Conservation (phyloP, 2,113 vertebrate genomes). For the Ranitomeya imitator region DNA sequence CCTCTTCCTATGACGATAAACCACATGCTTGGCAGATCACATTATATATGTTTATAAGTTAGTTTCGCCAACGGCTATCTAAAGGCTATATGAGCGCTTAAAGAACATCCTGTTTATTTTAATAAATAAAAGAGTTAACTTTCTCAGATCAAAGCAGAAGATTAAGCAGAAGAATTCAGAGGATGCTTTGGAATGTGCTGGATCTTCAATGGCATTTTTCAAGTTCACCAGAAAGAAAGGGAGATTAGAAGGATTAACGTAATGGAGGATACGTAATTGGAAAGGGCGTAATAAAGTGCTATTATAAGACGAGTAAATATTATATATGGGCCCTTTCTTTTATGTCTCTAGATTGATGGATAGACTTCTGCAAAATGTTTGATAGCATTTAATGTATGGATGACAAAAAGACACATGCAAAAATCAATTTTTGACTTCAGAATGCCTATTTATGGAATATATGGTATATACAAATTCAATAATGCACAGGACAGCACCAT, state of each 20-base stretch:
- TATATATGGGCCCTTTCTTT: neutral
- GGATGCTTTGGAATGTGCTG: neutral
- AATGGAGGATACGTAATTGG: neutral
- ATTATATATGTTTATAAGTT: no score
- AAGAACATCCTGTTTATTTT: no score
- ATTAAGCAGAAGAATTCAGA: conserved; percentile 1
- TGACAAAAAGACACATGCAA: no score
- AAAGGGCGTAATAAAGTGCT: neutral
- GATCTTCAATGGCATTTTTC: conserved; percentile 1
- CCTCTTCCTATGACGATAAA: no score
- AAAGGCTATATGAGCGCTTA: no score
- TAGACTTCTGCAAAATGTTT: neutral
- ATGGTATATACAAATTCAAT: no score
- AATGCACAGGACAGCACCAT: no score
- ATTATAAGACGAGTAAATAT: neutral
- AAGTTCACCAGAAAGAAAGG: neutral
- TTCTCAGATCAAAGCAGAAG: conserved; percentile 2
- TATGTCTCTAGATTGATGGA: neutral
- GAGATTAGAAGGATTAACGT: neutral
- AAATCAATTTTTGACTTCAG: no score
- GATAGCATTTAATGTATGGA: neutral
- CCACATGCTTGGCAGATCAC: no score
- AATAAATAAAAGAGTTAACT: neutral
- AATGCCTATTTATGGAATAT: no score
- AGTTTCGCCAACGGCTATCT: no score